Evolutionary conservation across 2,888 invertebrate genomes (phyloP), one percentile per base, ranked within the genome.

Genomic region (Drosophila quinaria): DNA sequence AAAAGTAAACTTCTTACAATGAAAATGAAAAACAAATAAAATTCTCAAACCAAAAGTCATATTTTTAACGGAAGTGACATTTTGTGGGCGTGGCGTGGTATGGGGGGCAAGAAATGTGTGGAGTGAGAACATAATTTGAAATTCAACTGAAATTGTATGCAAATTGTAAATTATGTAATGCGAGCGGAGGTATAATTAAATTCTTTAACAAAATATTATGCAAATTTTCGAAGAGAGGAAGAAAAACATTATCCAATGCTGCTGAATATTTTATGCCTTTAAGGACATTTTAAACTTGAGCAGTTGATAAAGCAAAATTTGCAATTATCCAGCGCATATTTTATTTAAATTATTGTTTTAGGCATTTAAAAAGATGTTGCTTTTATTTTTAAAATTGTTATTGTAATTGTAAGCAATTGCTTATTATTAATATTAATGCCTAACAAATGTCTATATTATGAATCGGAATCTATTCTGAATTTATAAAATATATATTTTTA

Each of bases 141-240:
- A 69, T 74, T 80, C 77, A 69, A 58, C 33, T 13, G 37, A 78
- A 80, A 78, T 83, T 83, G 37, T 80, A 87, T 87, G 89, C 78
- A 77, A 89, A 89, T 83, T 80, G 63, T 72, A 55, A 84, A 78
- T 64, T 81, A 84, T 78, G 85, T 81, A 65, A 81, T 65, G 19
- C 62, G 39, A 61, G 69, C 39, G 33, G 47, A 56, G 67, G 52
- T 60, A 74, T 89, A 89, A 89, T 89, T 87, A 83, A 85, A 89
- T 87, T 83, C 63, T 70, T 56, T n/a, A 65, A 56, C 33, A 58
- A 66, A 74, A 86, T 75, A 74, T 81, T 82, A 85, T 83, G 87
- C 74, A 86, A 85, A 85, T 82, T 67, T 64, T 55, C 39, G n/a
- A 67, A 10, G 29, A 5, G 29, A 9, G 15, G 11, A 1, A n/a